Conservation (phyloP, 2,797 vertebrate genomes). For the Pseudochirops corinnae region DNA sequence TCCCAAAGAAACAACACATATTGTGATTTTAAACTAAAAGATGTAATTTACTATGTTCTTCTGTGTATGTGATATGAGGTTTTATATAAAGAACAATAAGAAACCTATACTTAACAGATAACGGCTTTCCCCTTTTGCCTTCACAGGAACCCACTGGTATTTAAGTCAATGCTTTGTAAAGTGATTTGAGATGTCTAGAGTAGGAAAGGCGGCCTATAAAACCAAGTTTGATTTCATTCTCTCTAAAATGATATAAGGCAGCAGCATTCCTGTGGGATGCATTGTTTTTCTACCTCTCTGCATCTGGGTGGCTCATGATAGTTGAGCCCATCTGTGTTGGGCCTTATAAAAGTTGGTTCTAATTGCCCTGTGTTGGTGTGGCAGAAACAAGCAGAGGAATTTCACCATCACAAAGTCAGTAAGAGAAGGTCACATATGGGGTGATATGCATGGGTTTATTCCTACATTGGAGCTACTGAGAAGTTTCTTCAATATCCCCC, state of each 20-base stretch:
- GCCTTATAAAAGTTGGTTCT: slow-evolving; percentile 35
- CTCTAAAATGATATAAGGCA: background rate
- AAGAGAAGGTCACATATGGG: slow-evolving; percentile 61
- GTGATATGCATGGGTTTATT: slow-evolving; percentile 59
- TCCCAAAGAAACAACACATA: slow-evolving; percentile 72
- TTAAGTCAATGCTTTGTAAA: slow-evolving; percentile 56
- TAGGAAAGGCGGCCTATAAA: slow-evolving; percentile 33
- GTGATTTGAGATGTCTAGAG: slow-evolving; percentile 14
- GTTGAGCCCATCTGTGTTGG: slow-evolving; percentile 30
- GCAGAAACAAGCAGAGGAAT: slow-evolving; percentile 58
- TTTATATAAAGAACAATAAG: slow-evolving; percentile 72
- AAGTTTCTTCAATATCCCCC: slow-evolving; percentile 74
- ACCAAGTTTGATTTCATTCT: background rate
- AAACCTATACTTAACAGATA: slow-evolving; percentile 62
- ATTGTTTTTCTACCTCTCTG: background rate
- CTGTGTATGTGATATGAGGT: slow-evolving; percentile 71
- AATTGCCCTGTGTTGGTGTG: slow-evolving; percentile 39
- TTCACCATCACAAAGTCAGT: slow-evolving; percentile 53
- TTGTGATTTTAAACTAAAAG: slow-evolving; percentile 68
- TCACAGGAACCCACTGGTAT: slow-evolving; percentile 46
- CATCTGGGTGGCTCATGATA: background rate
- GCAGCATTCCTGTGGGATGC: background rate
- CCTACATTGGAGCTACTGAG: slow-evolving; percentile 49
- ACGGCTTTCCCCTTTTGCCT: slow-evolving; percentile 56
- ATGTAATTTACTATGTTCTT: slow-evolving; percentile 68